Conservation (phyloP, 2,797 vertebrate species). For the Protosalanx chinensis region DNA sequence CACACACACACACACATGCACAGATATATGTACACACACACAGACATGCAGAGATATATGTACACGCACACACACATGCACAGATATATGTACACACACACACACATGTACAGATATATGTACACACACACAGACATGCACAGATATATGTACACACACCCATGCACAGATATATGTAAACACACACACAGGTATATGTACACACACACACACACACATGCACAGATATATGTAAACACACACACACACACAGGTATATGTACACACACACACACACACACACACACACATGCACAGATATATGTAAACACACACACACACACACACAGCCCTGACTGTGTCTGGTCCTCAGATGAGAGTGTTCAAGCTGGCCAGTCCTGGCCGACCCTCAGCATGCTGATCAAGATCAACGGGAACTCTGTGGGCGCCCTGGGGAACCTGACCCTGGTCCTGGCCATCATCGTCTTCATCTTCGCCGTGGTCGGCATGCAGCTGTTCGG, state of each 20-base stretch:
- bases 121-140: background rate
- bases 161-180: background rate
- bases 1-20: background rate
- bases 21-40: background rate
- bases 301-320: too few relatives aligned
- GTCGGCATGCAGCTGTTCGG: constrained; percentile 98
- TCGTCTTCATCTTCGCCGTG: constrained; percentile 95
- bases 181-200: background rate
- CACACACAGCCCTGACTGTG: constrained; percentile 9
- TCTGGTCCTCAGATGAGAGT: constrained; percentile 81
- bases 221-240: background rate
- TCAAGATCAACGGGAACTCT: constrained; percentile 95
- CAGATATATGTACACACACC: too few relatives aligned
- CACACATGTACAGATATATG: background rate
- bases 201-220: too few relatives aligned
- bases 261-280: constrained; percentile 4
- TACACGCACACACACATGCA: background rate
- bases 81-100: background rate
- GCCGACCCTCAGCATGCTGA: constrained; percentile 95
- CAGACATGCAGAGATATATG: background rate
- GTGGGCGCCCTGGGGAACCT: constrained; percentile 92
- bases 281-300: too few relatives aligned
- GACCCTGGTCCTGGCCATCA: constrained; percentile 90
- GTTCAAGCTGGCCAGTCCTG: constrained; percentile 95
- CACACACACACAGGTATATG: background rate